phyloP scores from a whole-genome alignment of 2,797 vertebrate genomes.

The Tympanoctomys barrerae region DNA sequence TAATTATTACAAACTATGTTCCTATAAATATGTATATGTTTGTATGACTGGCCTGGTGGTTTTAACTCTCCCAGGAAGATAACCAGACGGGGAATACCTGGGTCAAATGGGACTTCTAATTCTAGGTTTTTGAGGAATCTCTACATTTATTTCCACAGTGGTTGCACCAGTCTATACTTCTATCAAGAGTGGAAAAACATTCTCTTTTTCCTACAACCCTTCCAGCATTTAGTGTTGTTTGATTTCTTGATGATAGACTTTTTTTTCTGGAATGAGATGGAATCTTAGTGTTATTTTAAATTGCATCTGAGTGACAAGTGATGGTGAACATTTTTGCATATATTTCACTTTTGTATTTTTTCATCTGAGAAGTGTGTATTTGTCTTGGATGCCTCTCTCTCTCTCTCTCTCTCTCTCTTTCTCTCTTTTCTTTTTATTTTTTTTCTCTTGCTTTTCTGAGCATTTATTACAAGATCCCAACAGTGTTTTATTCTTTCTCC shows the following conservation, averaged over 20 bases:
- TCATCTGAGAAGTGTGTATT: background rate
- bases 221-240: background rate
- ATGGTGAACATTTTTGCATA: background rate
- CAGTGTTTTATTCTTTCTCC: too few species aligned
- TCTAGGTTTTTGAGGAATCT: background rate
- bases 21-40: background rate
- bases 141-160: background rate
- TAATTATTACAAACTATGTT: background rate
- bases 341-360: background rate
- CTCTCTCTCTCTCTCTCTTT: too few species aligned
- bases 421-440: too few species aligned
- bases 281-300: background rate
- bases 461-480: too few species aligned
- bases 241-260: background rate
- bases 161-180: background rate
- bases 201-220: background rate
- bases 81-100: background rate
- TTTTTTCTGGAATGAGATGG: background rate
- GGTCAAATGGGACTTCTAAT: background rate
- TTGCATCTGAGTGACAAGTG: background rate
- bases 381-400: background rate
- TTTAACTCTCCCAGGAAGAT: background rate
- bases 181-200: background rate
- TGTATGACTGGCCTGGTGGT: background rate
- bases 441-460: too few species aligned